Conservation (phyloP, 2,888 invertebrate species). For the Philhelius pedissequus region DNA sequence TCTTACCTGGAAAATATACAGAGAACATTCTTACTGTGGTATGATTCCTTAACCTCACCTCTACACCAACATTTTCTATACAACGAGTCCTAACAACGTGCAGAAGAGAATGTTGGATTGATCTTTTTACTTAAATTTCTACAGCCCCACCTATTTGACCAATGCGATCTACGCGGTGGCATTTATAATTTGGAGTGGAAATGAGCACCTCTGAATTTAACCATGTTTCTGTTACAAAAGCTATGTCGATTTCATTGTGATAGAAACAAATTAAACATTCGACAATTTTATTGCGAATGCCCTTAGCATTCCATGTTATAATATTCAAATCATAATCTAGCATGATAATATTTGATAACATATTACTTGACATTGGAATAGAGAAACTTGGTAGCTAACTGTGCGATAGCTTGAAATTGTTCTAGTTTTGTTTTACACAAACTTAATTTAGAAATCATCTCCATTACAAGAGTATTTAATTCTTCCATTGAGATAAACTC, state of each 20-base stretch:
- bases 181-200: too few species aligned
- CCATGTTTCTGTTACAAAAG: too few species aligned
- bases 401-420: constrained; percentile 30
- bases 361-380: constrained; percentile 20
- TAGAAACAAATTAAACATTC: constrained; percentile 12
- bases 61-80: too few species aligned
- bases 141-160: neutral
- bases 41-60: too few species aligned
- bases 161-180: neutral
- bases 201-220: too few species aligned
- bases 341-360: neutral
- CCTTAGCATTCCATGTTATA: constrained; percentile 33
- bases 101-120: neutral
- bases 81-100: too few species aligned
- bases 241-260: too few species aligned
- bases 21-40: too few species aligned
- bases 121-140: constrained; percentile 14
- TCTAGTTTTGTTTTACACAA: constrained; percentile 3
- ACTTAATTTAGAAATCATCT: constrained; percentile 16
- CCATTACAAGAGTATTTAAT: too few species aligned
- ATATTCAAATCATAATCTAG: constrained; percentile 17
- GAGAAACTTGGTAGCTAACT: constrained; percentile 29
- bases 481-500: too few species aligned
- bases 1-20: too few species aligned
- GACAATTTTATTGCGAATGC: constrained; percentile 1